phyloP scores from a whole-genome alignment of 2,113 vertebrate genomes.

The Platanista minor region DNA sequence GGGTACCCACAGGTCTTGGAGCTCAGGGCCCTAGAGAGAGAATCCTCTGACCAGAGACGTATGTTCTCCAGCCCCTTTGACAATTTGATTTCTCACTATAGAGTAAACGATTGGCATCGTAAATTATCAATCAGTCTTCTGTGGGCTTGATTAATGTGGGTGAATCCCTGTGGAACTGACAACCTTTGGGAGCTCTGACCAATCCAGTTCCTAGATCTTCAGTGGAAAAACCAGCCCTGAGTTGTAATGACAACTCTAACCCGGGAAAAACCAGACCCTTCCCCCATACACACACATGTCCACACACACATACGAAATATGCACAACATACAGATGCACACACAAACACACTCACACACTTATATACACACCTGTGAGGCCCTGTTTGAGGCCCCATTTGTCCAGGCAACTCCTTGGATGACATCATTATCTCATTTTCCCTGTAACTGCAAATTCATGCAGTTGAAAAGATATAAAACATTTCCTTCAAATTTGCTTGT shows the following conservation, averaged over 20 bases:
- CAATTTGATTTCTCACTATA: background rate
- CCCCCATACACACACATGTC: no score
- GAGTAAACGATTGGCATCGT: background rate
- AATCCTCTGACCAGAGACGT: background rate
- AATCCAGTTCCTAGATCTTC: background rate
- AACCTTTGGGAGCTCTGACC: background rate
- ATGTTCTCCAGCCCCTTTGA: background rate
- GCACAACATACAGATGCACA: background rate
- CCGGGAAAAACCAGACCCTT: background rate
- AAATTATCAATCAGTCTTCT: slow-evolving; percentile 2
- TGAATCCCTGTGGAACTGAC: background rate
- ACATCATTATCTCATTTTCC: background rate
- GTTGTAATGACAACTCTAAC: background rate
- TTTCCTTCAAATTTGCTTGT: background rate
- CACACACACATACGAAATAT: background rate
- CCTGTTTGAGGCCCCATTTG: background rate
- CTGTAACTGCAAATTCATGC: background rate
- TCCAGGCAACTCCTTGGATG: background rate
- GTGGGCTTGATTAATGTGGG: background rate
- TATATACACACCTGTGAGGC: background rate
- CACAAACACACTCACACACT: background rate
- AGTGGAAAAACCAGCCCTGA: background rate
- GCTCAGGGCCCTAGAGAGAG: background rate
- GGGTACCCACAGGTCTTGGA: background rate
- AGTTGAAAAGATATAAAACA: background rate